Conservation (phyloP, 2,888 invertebrate genomes). For the Noctua fimbriata region DNA sequence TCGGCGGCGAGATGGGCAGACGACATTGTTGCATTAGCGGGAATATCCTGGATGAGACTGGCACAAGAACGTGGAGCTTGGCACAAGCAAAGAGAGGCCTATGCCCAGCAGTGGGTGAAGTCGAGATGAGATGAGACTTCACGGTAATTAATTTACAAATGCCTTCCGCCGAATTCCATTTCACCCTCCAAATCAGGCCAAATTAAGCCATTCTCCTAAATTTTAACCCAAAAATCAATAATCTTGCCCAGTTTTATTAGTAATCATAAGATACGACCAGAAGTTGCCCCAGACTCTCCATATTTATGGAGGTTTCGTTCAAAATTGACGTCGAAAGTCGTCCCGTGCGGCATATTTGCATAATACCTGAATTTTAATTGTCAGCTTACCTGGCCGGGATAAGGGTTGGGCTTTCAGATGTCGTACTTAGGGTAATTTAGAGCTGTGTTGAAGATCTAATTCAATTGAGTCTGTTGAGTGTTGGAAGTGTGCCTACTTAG, state of each 20-base stretch:
- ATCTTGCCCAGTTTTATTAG: slow-evolving; percentile 51
- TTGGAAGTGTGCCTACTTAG: neutral
- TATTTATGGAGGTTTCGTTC: slow-evolving; percentile 58
- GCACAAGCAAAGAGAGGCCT: no score
- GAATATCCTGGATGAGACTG: no score
- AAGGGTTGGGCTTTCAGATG: slow-evolving; percentile 20
- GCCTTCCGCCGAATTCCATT: neutral
- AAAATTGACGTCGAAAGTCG: slow-evolving; percentile 58
- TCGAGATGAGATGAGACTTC: no score
- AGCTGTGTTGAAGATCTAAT: slow-evolving; percentile 21
- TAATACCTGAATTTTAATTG: slow-evolving; percentile 66
- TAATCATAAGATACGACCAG: slow-evolving; percentile 51
- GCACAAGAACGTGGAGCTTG: no score
- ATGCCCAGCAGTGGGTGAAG: no score
- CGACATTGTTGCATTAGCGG: no score
- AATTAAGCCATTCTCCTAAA: slow-evolving; percentile 26
- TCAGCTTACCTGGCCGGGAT: slow-evolving; percentile 34
- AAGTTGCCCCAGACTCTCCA: slow-evolving; percentile 36
- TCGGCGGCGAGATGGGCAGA: no score
- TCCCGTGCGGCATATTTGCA: slow-evolving; percentile 56
- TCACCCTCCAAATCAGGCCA: neutral
- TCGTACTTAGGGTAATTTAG: slow-evolving; percentile 30
- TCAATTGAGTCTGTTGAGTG: slow-evolving; percentile 9
- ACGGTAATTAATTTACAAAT: neutral
- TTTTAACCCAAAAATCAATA: slow-evolving; percentile 51